Conservation (phyloP, 2,888 invertebrate genomes). For the Hyalella azteca region DNA sequence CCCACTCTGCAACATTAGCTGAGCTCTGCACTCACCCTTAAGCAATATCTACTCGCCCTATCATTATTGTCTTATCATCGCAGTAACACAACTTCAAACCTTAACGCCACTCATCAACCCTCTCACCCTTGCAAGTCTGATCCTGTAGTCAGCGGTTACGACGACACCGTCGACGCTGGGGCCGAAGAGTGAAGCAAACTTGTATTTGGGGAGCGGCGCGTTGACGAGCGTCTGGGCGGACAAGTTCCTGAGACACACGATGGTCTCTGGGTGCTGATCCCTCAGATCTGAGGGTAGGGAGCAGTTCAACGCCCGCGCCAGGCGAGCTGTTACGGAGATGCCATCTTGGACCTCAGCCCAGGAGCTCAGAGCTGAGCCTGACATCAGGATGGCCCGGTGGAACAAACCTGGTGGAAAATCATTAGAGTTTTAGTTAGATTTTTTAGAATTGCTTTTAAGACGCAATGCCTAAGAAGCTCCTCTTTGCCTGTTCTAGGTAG, state of each 20-base stretch:
- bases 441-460: too few relatives aligned
- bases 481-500: too few relatives aligned
- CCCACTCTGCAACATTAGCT: too few relatives aligned
- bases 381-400: constrained; percentile 61
- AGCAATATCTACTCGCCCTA: too few relatives aligned
- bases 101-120: too few relatives aligned
- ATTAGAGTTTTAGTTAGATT: too few relatives aligned
- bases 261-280: constrained; percentile 56
- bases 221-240: constrained; percentile 48
- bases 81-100: too few relatives aligned
- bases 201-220: constrained; percentile 49
- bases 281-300: constrained; percentile 55
- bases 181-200: constrained; percentile 72
- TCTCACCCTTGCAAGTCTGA: constrained; percentile 50
- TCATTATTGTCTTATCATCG: too few relatives aligned
- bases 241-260: constrained; percentile 56
- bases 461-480: too few relatives aligned
- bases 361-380: constrained; percentile 61
- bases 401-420: constrained; percentile 62
- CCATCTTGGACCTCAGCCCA: constrained; percentile 75
- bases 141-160: constrained; percentile 60
- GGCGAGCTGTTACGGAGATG: constrained; percentile 61
- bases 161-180: constrained; percentile 88
- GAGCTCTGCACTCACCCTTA: too few relatives aligned
- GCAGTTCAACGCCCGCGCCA: constrained; percentile 80